These are phyloP conservation scores for Ectropis crepuscularia DNA, from an alignment of 2,888 invertebrate species.

Conservation along the genomic window DNA sequence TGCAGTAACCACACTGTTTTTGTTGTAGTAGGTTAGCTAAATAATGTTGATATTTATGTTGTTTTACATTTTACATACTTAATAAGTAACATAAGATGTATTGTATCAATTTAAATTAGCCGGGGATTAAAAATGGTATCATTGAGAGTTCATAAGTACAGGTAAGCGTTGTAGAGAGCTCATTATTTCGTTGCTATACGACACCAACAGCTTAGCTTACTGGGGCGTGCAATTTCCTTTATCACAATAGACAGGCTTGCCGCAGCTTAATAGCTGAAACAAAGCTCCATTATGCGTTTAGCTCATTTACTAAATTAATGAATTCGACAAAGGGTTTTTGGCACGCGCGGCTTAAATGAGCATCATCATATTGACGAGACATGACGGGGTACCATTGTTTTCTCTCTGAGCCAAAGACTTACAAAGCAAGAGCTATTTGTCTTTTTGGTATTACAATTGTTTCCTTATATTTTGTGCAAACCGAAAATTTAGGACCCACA, in stretches of 20 bases:
- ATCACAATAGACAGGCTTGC: conserved; percentile 62
- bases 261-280: conserved; percentile 60
- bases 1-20: too few species aligned
- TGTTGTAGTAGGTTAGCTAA: too few species aligned
- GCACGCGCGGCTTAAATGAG: conserved; percentile 55
- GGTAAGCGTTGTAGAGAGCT: conserved; percentile 25
- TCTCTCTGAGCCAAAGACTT: conserved; percentile 25
- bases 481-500: not conserved
- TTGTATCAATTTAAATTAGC: too few species aligned
- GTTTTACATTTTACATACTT: too few species aligned
- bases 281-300: conserved; percentile 72
- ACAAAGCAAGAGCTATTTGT: conserved; percentile 36
- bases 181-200: conserved; percentile 37
- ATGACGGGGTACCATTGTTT: conserved; percentile 47
- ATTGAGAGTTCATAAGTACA: conserved; percentile 1
- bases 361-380: conserved; percentile 61
- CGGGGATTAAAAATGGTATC: not conserved
- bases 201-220: conserved; percentile 52
- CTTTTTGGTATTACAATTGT: conserved; percentile 16
- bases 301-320: conserved; percentile 76
- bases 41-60: too few species aligned
- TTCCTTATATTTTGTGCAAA: conserved; percentile 2
- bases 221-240: conserved; percentile 58
- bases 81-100: too few species aligned
- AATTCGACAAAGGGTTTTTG: conserved; percentile 65